Percentiles rank a stretch among this genome's conserved stretches.
phyloP scores from a whole-genome alignment of 2,888 invertebrate species.

The Cyrtodaria siliqua region DNA sequence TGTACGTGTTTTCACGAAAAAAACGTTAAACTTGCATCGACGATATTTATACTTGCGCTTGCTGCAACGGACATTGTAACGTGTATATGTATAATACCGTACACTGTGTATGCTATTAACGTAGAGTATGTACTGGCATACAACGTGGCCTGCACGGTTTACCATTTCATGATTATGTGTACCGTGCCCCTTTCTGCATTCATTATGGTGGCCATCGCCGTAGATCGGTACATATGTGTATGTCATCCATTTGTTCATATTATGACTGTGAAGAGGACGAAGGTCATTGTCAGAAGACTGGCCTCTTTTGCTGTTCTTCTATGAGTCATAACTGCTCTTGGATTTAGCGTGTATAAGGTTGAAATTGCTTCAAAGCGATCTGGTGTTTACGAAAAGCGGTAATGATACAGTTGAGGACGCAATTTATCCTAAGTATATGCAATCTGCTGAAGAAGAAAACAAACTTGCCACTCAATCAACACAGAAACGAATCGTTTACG shows the following conservation, averaged over 20 bases:
- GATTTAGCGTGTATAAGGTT: conserved; percentile 48
- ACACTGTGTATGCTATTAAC: conserved; percentile 70
- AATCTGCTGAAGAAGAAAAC: too few relatives aligned
- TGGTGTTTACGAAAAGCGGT: too few relatives aligned
- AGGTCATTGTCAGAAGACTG: conserved; percentile 72
- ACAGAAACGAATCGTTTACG: conserved; percentile 37
- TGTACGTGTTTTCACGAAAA: conserved; percentile 82
- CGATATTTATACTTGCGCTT: conserved; percentile 82
- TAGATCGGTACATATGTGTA: conserved; percentile 83
- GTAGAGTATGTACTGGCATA: conserved; percentile 64
- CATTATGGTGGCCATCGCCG: conserved; percentile 83
- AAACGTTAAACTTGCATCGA: conserved; percentile 80
- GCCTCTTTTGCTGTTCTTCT: conserved; percentile 74
- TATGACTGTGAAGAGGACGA: conserved; percentile 74
- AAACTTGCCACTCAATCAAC: not conserved
- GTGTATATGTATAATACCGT: conserved; percentile 78
- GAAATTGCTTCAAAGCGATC: not conserved
- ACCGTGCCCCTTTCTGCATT: conserved; percentile 82
- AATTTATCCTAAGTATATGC: too few relatives aligned
- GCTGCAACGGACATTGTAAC: conserved; percentile 78
- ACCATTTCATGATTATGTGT: conserved; percentile 81
- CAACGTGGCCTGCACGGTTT: conserved; percentile 77
- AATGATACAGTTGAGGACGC: too few relatives aligned
- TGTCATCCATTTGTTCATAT: conserved; percentile 81
- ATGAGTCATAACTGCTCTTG: conserved; percentile 75